A percentile compares a stretch with the other conserved stretches of the same genome.
These are phyloP conservation scores for Gonioctena quinquepunctata DNA, from an alignment of 1,140 invertebrate species.

Conservation along the genomic window DNA sequence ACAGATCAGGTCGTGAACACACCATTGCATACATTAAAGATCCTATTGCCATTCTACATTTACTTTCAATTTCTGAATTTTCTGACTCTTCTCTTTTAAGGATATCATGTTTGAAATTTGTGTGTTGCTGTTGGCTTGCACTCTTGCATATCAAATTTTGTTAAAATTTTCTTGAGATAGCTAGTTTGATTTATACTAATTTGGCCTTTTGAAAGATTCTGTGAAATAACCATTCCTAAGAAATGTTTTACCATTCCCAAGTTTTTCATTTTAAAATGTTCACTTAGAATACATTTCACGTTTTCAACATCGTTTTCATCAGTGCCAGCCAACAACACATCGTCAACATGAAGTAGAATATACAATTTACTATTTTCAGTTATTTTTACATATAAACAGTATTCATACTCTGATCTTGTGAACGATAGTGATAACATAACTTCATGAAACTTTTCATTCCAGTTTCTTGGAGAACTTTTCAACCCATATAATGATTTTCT, in stretches of 20 bases:
- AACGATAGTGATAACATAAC: neutral
- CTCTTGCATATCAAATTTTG: neutral
- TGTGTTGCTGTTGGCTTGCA: neutral
- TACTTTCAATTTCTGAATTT: conserved; percentile 23
- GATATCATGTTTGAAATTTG: neutral
- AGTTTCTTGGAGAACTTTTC: neutral
- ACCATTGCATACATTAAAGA: conserved; percentile 31
- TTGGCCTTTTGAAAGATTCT: neutral
- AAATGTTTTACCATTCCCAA: neutral
- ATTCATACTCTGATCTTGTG: neutral
- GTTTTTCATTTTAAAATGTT: neutral
- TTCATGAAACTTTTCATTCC: neutral
- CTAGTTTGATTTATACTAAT: neutral
- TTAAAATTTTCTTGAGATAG: neutral
- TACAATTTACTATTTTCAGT: neutral
- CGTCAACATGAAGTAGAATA: neutral
- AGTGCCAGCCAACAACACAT: neutral
- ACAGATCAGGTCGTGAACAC: conserved; percentile 27
- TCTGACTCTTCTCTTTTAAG: conserved; percentile 8
- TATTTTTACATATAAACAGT: neutral
- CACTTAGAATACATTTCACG: neutral
- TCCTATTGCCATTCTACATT: conserved; percentile 26
- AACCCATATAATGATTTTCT: neutral
- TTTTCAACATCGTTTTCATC: neutral
- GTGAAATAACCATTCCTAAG: neutral